Evolutionary conservation across 1,140 invertebrate species (phyloP).

Genomic region (Leptinotarsa defecta): DNA sequence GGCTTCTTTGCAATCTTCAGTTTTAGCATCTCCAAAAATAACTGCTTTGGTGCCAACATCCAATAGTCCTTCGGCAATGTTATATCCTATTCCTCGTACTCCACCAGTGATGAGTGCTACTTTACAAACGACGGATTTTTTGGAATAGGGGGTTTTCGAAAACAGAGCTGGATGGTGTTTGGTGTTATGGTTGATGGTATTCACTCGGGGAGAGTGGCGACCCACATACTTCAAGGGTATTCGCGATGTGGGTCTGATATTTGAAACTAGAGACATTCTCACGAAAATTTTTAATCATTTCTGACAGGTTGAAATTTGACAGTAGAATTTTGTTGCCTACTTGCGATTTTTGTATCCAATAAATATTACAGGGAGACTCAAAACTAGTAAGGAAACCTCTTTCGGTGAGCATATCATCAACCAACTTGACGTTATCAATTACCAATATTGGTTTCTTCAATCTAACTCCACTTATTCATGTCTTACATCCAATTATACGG

Average conservation of each 20-base stretch:
- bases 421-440: too few relatives aligned
- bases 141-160: slow-evolving; percentile 33
- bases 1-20: slow-evolving; percentile 26
- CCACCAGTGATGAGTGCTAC: slow-evolving; percentile 74
- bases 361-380: background rate
- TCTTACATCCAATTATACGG: too few relatives aligned
- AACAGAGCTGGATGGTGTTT: slow-evolving; percentile 7
- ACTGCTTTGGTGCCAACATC: slow-evolving; percentile 64
- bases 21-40: slow-evolving; percentile 11
- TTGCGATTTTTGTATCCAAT: background rate
- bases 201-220: background rate
- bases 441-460: too few relatives aligned
- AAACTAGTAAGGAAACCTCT: background rate
- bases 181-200: background rate
- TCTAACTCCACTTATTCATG: too few relatives aligned
- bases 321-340: background rate
- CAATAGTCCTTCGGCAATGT: slow-evolving; percentile 68
- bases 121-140: slow-evolving; percentile 64
- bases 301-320: background rate
- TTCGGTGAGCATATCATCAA: too few relatives aligned
- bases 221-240: background rate
- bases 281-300: background rate
- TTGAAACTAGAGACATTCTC: slow-evolving; percentile 1
- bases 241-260: background rate
- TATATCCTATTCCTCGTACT: slow-evolving; percentile 70